Evolutionary conservation across 2,888 invertebrate genomes (phyloP).

Genomic region (Chymomyza fuscimana): DNA sequence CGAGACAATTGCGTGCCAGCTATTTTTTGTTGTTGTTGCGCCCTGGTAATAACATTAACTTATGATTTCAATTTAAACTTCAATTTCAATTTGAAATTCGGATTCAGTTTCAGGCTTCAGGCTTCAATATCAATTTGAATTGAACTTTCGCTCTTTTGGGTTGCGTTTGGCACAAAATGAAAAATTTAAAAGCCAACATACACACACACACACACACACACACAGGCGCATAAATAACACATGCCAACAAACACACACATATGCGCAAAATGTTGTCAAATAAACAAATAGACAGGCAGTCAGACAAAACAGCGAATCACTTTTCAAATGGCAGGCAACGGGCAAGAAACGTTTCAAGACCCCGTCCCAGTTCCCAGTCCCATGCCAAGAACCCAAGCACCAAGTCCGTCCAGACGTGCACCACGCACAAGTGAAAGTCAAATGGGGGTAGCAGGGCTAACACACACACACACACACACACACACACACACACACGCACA

Average conservation of each 20-base stretch:
- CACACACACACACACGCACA: not conserved
- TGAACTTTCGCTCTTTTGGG: not conserved
- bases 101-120: not conserved
- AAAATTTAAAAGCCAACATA: constrained; percentile 1
- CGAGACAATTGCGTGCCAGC: not conserved
- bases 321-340: not conserved
- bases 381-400: no score
- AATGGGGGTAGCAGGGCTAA: constrained; percentile 46
- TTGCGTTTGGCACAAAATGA: constrained; percentile 3
- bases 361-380: not conserved
- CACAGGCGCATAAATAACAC: not conserved
- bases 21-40: not conserved
- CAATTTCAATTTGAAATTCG: constrained; percentile 4
- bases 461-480: not conserved
- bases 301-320: constrained; percentile 5
- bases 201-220: not conserved
- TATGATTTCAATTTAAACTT: constrained; percentile 1
- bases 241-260: not conserved
- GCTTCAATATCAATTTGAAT: not conserved
- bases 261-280: constrained; percentile 8
- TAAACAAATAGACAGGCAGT: constrained; percentile 6
- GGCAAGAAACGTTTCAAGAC: not conserved
- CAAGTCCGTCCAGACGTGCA: constrained; percentile 50
- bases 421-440: constrained; percentile 38
- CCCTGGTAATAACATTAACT: not conserved